Percentiles rank a stretch among this genome's conserved stretches.
Evolutionary conservation across 2,113 vertebrate species (phyloP).

Genomic region (Bungarus multicinctus): DNA sequence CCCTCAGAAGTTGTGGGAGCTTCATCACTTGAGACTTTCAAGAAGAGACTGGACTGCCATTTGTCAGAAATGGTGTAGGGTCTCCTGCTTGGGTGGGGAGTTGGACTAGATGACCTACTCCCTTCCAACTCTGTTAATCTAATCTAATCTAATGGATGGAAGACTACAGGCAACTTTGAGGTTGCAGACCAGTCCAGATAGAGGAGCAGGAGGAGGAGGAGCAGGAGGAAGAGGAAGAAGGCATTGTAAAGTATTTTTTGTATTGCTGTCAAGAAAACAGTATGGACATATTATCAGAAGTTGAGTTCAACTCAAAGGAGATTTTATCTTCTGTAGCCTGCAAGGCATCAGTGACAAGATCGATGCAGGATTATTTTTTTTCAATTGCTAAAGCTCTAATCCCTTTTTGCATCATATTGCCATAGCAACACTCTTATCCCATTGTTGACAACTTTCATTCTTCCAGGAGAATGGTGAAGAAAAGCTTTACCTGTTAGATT

Average conservation of each 20-base stretch:
- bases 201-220: neutral
- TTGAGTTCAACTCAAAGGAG: neutral
- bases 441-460: neutral
- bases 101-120: no score
- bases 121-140: no score
- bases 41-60: no score
- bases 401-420: neutral
- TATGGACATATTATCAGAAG: neutral
- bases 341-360: neutral
- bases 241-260: neutral
- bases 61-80: no score
- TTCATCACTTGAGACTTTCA: no score
- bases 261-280: neutral
- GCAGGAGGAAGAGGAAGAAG: accelerated
- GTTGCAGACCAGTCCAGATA: neutral
- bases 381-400: neutral
- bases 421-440: neutral
- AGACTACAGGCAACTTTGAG: neutral
- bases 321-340: neutral
- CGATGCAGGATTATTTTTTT: neutral
- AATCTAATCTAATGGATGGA: neutral
- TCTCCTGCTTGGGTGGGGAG: no score
- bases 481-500: neutral
- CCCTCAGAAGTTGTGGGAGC: no score
- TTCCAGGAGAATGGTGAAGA: neutral